A percentile compares a stretch with the other conserved stretches of the same genome.
Evolutionary conservation across 2,113 vertebrate species (phyloP).

Genomic region (Hirundichthys speculiger): DNA sequence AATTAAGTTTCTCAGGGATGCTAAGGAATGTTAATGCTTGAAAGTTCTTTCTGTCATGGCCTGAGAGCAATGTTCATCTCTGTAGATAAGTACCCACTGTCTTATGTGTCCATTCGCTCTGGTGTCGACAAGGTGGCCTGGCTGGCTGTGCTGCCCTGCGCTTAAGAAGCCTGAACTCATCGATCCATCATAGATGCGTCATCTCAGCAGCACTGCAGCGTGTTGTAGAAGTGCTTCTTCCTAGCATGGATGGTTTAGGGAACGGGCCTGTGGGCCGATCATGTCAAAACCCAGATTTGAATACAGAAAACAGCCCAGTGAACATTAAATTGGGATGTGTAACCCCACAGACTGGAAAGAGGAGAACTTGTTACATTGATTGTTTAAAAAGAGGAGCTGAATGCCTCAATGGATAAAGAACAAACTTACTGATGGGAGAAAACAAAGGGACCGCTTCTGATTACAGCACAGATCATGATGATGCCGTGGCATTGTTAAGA

Average conservation of each 20-base stretch:
- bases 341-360: no score
- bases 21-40: not conserved
- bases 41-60: slow-evolving; percentile 19
- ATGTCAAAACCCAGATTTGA: no score
- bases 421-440: no score
- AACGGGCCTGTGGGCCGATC: no score
- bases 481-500: no score
- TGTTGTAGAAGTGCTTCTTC: slow-evolving; percentile 3
- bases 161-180: slow-evolving; percentile 58
- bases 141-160: slow-evolving; percentile 61
- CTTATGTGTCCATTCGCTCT: slow-evolving; percentile 32
- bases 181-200: slow-evolving; percentile 38
- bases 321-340: no score
- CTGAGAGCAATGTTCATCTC: slow-evolving; percentile 13
- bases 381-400: no score
- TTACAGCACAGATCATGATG: no score
- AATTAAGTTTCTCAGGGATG: not conserved
- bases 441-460: no score
- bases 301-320: no score
- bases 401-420: no score
- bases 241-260: not conserved
- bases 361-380: no score
- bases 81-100: slow-evolving; percentile 46
- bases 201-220: slow-evolving; percentile 43
- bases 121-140: slow-evolving; percentile 40